These are phyloP conservation scores for Thymelicus sylvestris DNA, from an alignment of 2,888 invertebrate species.

Conservation along the genomic window DNA sequence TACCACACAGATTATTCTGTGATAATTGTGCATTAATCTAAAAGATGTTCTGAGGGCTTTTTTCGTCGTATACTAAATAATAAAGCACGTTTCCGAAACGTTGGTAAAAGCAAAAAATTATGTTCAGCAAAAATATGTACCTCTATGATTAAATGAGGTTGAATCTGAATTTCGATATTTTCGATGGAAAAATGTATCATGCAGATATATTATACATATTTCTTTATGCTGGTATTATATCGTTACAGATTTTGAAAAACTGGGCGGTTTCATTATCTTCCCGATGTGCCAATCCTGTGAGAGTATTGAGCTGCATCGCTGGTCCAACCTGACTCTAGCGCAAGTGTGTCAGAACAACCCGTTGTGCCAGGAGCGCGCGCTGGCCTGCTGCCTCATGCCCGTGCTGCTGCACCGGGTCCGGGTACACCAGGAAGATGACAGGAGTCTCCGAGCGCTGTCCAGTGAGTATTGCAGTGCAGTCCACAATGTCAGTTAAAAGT, in stretches of 20 bases:
- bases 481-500: too few species aligned
- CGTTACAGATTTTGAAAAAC: conserved; percentile 90
- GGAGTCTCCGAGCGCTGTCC: conserved; percentile 91
- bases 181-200: too few species aligned
- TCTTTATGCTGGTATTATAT: background rate
- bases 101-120: too few species aligned
- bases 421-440: conserved; percentile 62
- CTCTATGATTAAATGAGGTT: too few species aligned
- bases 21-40: too few species aligned
- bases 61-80: too few species aligned
- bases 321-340: conserved; percentile 89
- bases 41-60: too few species aligned
- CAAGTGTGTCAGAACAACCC: conserved; percentile 94
- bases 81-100: too few species aligned
- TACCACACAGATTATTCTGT: too few species aligned
- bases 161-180: too few species aligned
- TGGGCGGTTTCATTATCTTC: conserved; percentile 92
- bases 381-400: conserved; percentile 87
- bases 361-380: conserved; percentile 89
- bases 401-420: conserved; percentile 84
- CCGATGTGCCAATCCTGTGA: conserved; percentile 86
- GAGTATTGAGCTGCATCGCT: conserved; percentile 85
- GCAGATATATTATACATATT: too few species aligned
- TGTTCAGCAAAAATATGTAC: too few species aligned
- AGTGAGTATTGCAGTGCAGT: conserved; percentile 80